Conservation (phyloP, 2,113 vertebrate species). For the Himantopus leucocephalus region DNA sequence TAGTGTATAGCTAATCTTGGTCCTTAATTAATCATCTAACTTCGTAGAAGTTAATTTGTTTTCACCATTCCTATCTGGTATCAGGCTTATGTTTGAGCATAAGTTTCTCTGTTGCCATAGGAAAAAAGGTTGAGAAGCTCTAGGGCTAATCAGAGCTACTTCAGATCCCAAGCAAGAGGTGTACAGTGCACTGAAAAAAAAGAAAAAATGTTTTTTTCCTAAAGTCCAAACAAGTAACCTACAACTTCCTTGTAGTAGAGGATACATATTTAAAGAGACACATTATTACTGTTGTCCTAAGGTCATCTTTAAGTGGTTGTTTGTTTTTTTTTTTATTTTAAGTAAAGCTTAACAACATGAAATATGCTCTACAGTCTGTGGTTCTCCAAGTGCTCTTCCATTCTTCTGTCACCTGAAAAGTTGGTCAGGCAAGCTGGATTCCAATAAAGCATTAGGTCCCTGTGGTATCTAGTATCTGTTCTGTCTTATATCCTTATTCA, state of each 20-base stretch:
- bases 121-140: background rate
- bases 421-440: background rate
- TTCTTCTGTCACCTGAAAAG: background rate
- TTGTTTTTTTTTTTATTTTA: background rate
- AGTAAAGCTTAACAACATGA: background rate
- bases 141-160: background rate
- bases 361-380: background rate
- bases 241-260: background rate
- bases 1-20: background rate
- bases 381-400: background rate
- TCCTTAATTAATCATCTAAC: background rate
- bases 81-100: background rate
- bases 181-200: background rate
- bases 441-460: background rate
- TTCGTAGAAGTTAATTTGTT: background rate
- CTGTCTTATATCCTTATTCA: background rate
- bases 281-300: background rate
- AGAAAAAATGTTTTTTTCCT: background rate
- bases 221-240: background rate
- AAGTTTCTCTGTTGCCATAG: background rate
- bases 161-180: background rate
- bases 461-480: background rate
- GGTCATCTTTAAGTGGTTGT: background rate
- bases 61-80: background rate
- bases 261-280: background rate